A percentile compares a stretch with the other conserved stretches of the same genome.
These are phyloP conservation scores for Mionectes olivaceus DNA, from an alignment of 2,797 vertebrate species.

Conservation along the genomic window DNA sequence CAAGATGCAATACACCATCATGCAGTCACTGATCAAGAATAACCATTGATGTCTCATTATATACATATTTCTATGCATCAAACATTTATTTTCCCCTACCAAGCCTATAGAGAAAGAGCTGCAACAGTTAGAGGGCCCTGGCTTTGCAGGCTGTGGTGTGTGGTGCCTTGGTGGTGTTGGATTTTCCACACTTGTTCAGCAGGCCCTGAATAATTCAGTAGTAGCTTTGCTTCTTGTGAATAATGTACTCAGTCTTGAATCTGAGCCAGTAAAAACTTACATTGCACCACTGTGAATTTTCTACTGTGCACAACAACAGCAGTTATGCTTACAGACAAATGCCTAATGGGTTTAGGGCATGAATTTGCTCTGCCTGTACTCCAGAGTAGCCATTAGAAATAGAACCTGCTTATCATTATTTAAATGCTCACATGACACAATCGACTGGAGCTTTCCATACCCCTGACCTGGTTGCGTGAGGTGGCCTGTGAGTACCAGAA, in stretches of 20 bases:
- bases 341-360: background rate
- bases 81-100: background rate
- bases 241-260: background rate
- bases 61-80: background rate
- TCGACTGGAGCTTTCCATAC: background rate
- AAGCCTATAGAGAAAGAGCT: background rate
- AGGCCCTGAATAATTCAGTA: constrained; percentile 7
- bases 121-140: background rate
- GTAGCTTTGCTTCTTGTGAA: background rate
- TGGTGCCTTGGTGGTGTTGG: background rate
- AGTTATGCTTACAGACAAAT: background rate
- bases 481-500: background rate
- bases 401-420: background rate
- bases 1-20: background rate
- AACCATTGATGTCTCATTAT: background rate
- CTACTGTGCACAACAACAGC: background rate
- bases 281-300: background rate
- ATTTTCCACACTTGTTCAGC: background rate
- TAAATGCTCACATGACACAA: background rate
- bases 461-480: background rate
- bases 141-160: background rate
- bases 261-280: background rate
- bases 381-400: accelerated
- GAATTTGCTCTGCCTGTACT: background rate
- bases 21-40: background rate